phyloP scores from a whole-genome alignment of 2,113 vertebrate genomes.

The Octodon degus region DNA sequence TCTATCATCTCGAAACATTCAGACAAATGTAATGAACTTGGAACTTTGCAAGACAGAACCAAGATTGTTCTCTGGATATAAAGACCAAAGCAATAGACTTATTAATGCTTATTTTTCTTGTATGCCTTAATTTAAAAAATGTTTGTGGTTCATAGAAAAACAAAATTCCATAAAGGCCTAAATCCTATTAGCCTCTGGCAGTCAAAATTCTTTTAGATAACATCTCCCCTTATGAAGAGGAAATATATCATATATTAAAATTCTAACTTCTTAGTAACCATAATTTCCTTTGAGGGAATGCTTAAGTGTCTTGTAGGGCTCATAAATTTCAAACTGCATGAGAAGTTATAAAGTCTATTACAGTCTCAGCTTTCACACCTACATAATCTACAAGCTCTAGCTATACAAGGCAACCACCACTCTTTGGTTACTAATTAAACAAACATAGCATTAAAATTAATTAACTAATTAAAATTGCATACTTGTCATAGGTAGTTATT shows the following conservation, averaged over 20 bases:
- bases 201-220: slow-evolving; percentile 57
- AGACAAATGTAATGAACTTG: slow-evolving; percentile 81
- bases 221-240: slow-evolving; percentile 54
- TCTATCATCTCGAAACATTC: slow-evolving; percentile 72
- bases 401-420: neutral
- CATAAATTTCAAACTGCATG: neutral
- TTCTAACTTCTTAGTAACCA: slow-evolving; percentile 1
- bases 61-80: slow-evolving; percentile 66
- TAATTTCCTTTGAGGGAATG: slow-evolving; percentile 7
- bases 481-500: slow-evolving; percentile 39
- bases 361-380: neutral
- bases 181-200: neutral
- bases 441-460: slow-evolving; percentile 50
- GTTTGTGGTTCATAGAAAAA: slow-evolving; percentile 49
- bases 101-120: slow-evolving; percentile 69
- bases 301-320: neutral
- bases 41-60: slow-evolving; percentile 60
- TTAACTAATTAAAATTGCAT: slow-evolving; percentile 66
- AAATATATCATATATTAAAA: slow-evolving; percentile 43
- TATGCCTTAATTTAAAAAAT: slow-evolving; percentile 42
- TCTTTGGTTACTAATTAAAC: slow-evolving; percentile 64
- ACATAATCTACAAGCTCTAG: neutral
- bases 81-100: slow-evolving; percentile 65
- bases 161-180: slow-evolving; percentile 58
- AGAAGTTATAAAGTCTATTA: neutral